phyloP scores from a whole-genome alignment of 1,140 invertebrate species.

The Halyomorpha halys region DNA sequence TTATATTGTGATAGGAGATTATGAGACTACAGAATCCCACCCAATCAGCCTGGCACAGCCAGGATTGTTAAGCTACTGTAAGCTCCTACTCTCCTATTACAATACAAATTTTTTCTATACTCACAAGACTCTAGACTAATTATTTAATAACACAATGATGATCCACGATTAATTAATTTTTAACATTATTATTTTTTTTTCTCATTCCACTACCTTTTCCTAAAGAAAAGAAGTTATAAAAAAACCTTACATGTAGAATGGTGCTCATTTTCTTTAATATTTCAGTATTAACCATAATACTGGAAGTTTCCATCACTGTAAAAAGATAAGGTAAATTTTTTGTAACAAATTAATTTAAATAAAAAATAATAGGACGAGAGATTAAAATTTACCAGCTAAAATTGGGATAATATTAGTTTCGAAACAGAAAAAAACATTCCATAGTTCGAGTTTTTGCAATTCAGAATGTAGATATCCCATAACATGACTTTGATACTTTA shows the following conservation, averaged over 20 bases:
- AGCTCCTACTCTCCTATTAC: no score
- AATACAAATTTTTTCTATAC: no score
- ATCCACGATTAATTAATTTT: no score
- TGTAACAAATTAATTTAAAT: not conserved
- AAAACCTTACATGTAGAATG: conserved; percentile 19
- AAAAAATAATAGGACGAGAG: conserved; percentile 3
- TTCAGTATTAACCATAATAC: conserved; percentile 38
- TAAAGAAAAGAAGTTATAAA: not conserved
- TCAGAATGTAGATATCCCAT: conserved; percentile 19
- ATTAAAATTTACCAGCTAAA: conserved; percentile 37
- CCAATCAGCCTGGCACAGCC: no score
- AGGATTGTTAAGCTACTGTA: no score
- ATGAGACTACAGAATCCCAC: no score
- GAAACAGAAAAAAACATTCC: conserved; percentile 40
- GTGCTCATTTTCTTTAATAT: conserved; percentile 38
- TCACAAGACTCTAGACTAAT: no score
- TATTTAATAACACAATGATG: no score
- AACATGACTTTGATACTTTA: conserved; percentile 6
- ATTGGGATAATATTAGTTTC: conserved; percentile 43
- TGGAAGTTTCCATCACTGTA: conserved; percentile 40
- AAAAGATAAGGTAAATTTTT: not conserved
- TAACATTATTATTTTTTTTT: no score
- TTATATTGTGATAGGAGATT: no score
- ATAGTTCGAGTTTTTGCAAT: conserved; percentile 31
- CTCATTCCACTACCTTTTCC: no score